Conservation (phyloP, 2,888 invertebrate species). For the Caenorhabditis uteleia region DNA sequence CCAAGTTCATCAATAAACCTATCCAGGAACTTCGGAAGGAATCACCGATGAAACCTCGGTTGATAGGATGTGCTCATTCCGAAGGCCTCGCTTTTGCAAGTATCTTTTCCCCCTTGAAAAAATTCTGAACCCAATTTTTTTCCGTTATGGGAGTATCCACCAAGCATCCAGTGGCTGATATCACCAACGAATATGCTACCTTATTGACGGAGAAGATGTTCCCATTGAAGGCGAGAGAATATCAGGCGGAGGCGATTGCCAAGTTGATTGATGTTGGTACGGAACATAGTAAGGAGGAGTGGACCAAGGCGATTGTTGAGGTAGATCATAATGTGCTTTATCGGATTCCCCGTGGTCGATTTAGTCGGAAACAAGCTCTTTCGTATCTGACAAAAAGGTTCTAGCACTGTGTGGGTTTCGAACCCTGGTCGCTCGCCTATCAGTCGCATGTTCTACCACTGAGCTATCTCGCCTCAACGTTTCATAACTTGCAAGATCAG, state of each 20-base stretch:
- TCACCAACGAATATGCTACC: conserved; percentile 11
- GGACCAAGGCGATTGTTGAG: conserved; percentile 26
- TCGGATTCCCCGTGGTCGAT: no score
- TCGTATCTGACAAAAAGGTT: no score
- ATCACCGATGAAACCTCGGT: conserved; percentile 40
- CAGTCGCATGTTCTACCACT: no score
- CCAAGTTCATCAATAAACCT: conserved; percentile 23
- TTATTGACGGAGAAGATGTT: conserved; percentile 16
- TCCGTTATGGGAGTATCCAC: conserved; percentile 15
- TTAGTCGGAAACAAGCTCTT: no score
- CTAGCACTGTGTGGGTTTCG: no score
- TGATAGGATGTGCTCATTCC: conserved; percentile 35
- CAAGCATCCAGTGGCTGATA: conserved; percentile 12
- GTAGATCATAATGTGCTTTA: no score
- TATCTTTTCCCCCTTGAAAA: not conserved
- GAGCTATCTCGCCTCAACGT: no score
- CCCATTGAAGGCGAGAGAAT: conserved; percentile 17
- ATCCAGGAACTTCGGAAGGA: conserved; percentile 36
- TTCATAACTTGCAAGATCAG: no score
- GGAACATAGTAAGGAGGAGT: conserved; percentile 32
- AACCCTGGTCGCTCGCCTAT: no score
- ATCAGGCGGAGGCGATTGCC: conserved; percentile 18
- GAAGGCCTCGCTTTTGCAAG: conserved; percentile 40
- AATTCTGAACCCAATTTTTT: not conserved
- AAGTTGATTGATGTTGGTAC: conserved; percentile 27